Conservation (phyloP, 35 echinoderm and acorn worm genomes). For the Hemicentrotus pulcherrimus region DNA sequence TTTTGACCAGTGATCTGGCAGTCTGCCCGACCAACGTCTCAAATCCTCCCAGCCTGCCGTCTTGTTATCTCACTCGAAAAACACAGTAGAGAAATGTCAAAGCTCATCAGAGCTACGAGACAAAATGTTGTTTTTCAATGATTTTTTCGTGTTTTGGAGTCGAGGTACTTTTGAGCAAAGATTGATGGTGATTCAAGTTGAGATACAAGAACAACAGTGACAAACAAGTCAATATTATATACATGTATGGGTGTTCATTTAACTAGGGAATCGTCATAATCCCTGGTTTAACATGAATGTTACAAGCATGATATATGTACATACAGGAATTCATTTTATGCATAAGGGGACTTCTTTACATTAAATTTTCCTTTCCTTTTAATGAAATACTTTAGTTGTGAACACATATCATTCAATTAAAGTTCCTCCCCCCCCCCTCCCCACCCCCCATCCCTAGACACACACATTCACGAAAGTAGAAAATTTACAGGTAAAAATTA, state of each 20-base stretch:
- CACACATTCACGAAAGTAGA: too few relatives aligned
- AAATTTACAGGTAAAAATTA: too few relatives aligned
- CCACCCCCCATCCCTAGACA: too few relatives aligned
- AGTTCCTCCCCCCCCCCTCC: too few relatives aligned
- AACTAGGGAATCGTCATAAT: not conserved
- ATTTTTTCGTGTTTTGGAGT: not conserved
- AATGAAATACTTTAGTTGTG: too few relatives aligned
- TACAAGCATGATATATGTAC: not conserved
- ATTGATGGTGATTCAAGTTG: not conserved
- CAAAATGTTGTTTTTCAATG: conserved; percentile 8
- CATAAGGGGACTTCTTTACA: not conserved
- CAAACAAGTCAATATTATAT: not conserved
- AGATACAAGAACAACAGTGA: not conserved
- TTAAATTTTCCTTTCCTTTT: not conserved
- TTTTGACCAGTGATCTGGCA: not conserved
- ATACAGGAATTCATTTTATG: not conserved
- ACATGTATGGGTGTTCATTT: not conserved
- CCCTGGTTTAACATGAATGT: not conserved
- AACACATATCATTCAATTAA: too few relatives aligned
- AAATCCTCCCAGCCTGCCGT: not conserved
- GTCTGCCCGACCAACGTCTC: not conserved
- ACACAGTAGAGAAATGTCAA: not conserved
- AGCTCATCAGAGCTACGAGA: not conserved
- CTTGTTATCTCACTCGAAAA: not conserved
- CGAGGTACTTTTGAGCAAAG: not conserved